A percentile compares a stretch with the other conserved stretches of the same genome.
Conservation (phyloP, 2,113 vertebrate genomes). For the Arizona elegans region DNA sequence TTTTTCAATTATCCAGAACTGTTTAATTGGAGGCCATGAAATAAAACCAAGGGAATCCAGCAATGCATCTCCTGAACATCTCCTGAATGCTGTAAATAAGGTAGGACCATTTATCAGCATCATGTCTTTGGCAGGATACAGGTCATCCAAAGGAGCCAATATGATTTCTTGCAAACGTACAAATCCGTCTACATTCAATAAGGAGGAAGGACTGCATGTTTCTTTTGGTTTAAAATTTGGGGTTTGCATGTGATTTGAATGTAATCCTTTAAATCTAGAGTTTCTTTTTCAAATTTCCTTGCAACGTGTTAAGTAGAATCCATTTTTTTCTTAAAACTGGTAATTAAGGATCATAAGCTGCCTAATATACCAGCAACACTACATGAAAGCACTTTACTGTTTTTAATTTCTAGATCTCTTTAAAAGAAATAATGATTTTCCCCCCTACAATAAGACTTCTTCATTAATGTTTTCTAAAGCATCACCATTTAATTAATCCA, state of each 20-base stretch:
- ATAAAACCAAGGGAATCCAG: neutral
- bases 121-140: neutral
- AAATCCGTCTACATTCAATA: neutral
- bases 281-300: neutral
- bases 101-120: neutral
- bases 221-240: neutral
- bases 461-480: constrained; percentile 5
- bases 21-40: neutral
- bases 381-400: neutral
- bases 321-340: neutral
- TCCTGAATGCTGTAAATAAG: neutral
- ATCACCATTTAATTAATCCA: constrained; percentile 13
- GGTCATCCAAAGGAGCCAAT: neutral
- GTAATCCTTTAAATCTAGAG: neutral
- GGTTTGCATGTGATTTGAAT: neutral
- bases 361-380: neutral
- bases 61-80: neutral
- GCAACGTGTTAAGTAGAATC: neutral
- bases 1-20: neutral
- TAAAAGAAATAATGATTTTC: neutral
- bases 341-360: neutral
- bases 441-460: neutral
- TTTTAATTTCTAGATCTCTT: neutral
- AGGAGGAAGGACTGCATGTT: neutral
- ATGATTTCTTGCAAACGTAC: neutral